Base-by-base conservation (phyloP, 1,140 invertebrate species). In the Drosophila yakuba region DNA sequence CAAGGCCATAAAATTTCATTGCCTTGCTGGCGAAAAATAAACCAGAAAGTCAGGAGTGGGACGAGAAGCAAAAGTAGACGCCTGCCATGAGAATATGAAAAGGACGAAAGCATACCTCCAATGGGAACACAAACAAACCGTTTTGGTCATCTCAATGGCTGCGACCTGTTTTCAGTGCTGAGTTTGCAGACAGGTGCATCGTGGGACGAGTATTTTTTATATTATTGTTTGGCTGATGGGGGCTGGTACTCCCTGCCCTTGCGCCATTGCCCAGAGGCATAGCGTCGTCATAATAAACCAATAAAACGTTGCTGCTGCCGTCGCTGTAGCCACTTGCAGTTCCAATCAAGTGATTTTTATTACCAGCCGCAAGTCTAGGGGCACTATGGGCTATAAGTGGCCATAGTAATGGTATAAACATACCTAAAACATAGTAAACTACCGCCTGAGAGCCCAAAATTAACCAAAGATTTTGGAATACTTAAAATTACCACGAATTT, bases 291-390 rank as follows among this genome's bases (percentile, higher is more conserved):
- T 86, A 86, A 86, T 88, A 86, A 86, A 88, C 82, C 79, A 88
- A 86, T 86, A 89, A 88, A 88, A 88, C 20, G 36, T 35, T 50
- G 52, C 67, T 36, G 25, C 62, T 28, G 48, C 66, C 39, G 23
- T 36, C 17, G 39, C 60, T 32, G 59, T 63, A 71, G 59, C 79
- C 72, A 88, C 79, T 83, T 79, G 84, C 83, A 89, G 83, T 88
- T 89, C 84, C 84, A 88, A 88, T 88, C 76, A 88, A 88, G 84
- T 88, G 79, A 83, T 66, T 86, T 88, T 88, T 88, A 88, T 88
- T 83, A 77, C 79, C 20, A 45, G 44, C 50, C 35, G 45, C 10
- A n/a, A 36, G 32, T 32, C 32, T 32, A 10, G 52, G 41, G 43
- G 28, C 52, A 48, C 51, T 48, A 71, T 63, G 64, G 41, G 69